phyloP scores from a whole-genome alignment of 2,888 invertebrate species.

The Brenthis daphne region DNA sequence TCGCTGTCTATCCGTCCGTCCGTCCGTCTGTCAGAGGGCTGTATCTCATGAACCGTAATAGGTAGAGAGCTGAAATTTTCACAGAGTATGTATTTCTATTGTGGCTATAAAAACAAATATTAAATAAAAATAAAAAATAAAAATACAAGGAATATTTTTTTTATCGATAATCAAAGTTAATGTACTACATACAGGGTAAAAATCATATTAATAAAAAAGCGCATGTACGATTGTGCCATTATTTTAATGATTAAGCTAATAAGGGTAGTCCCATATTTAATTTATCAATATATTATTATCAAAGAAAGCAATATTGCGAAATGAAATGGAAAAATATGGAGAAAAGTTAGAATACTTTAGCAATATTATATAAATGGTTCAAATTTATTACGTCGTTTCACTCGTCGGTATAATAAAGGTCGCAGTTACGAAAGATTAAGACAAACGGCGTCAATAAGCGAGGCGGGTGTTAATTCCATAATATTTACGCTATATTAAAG shows the following conservation, averaged over 20 bases:
- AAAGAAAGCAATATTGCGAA: slow-evolving; percentile 7
- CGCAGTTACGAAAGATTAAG: slow-evolving; percentile 26
- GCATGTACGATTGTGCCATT: too few species aligned
- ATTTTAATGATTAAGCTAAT: background rate
- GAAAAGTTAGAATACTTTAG: background rate
- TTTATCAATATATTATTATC: background rate
- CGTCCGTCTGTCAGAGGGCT: too few species aligned
- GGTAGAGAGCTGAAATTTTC: too few species aligned
- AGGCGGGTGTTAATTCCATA: slow-evolving; percentile 5
- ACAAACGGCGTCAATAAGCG: slow-evolving; percentile 27
- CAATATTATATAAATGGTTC: slow-evolving; percentile 11
- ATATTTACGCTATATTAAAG: slow-evolving; percentile 4
- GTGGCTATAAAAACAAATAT: too few species aligned
- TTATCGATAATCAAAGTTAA: too few species aligned
- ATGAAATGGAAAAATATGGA: slow-evolving; percentile 19
- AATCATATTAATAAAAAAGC: too few species aligned
- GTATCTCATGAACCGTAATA: too few species aligned
- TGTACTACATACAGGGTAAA: too few species aligned
- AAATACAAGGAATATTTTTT: too few species aligned
- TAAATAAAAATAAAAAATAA: too few species aligned
- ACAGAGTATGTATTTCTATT: too few species aligned
- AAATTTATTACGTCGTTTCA: slow-evolving; percentile 15
- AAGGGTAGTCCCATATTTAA: background rate
- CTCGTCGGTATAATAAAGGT: slow-evolving; percentile 15
- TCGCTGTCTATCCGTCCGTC: too few species aligned